phyloP scores from a whole-genome alignment of 1,140 invertebrate species.

The Xylocopa sonorina region DNA sequence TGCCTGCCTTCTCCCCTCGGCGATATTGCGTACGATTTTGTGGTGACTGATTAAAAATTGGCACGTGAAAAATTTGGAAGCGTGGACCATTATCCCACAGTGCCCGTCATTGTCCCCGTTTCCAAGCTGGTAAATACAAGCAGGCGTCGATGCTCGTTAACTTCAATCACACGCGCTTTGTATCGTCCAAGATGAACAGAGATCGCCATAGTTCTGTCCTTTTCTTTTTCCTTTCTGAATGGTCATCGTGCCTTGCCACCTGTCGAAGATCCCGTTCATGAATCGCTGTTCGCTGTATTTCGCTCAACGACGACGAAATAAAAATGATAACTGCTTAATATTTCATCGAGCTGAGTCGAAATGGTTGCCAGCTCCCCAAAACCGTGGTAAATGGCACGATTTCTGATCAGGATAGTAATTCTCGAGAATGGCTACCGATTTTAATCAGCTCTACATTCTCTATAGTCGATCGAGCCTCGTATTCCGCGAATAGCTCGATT shows the following conservation, averaged over 20 bases:
- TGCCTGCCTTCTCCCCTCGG: not conserved
- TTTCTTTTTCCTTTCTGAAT: not conserved
- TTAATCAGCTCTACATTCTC: not conserved
- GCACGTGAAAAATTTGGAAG: conserved; percentile 31
- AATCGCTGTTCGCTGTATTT: not conserved
- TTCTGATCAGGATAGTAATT: not conserved
- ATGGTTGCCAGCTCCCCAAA: no score
- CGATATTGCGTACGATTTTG: not conserved
- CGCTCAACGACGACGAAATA: no score
- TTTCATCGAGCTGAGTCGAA: no score
- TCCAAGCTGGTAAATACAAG: not conserved
- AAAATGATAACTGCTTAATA: no score
- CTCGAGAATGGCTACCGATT: not conserved
- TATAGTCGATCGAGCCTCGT: not conserved
- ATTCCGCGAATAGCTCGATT: not conserved
- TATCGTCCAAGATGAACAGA: conserved; percentile 3
- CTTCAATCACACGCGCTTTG: conserved; percentile 22
- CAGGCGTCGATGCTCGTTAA: conserved; percentile 21
- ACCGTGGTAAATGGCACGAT: not conserved
- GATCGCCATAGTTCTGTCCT: conserved; percentile 1
- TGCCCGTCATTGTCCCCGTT: conserved; percentile 15
- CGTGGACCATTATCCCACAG: conserved; percentile 23
- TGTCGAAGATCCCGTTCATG: not conserved
- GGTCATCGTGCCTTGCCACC: not conserved
- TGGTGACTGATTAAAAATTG: conserved; percentile 36